Evolutionary conservation across 2,888 invertebrate species (phyloP).

Genomic region (Caenorhabditis virilis): DNA sequence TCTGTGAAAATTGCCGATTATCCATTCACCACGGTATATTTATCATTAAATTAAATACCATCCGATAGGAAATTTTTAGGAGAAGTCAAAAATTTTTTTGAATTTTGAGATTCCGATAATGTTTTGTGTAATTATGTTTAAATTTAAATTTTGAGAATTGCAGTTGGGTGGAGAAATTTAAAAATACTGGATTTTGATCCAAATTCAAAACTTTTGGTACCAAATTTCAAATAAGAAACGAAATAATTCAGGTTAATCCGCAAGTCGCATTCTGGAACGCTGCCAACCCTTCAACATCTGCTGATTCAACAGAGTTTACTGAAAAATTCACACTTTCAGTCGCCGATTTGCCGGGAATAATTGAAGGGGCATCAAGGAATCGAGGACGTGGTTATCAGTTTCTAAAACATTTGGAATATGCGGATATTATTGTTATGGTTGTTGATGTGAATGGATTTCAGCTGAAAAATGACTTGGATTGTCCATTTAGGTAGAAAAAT

Average conservation of each 20-base stretch:
- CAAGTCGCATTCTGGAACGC: slow-evolving; percentile 41
- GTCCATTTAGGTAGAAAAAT: slow-evolving; percentile 50
- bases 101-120: too few species aligned
- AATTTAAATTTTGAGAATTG: too few species aligned
- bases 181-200: background rate
- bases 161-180: too few species aligned
- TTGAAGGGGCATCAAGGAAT: slow-evolving; percentile 64
- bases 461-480: slow-evolving; percentile 50
- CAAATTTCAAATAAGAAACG: background rate
- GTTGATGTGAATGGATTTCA: slow-evolving; percentile 63
- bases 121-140: too few species aligned
- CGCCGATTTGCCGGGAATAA: slow-evolving; percentile 61
- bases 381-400: slow-evolving; percentile 61
- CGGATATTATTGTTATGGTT: slow-evolving; percentile 62
- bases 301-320: background rate
- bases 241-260: slow-evolving; percentile 32
- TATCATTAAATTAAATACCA: too few species aligned
- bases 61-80: too few species aligned
- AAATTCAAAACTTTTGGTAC: background rate
- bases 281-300: background rate
- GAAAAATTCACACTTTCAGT: slow-evolving; percentile 58
- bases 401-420: slow-evolving; percentile 64
- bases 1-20: slow-evolving; percentile 63
- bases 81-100: too few species aligned
- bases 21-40: slow-evolving; percentile 64